Evolutionary conservation across 2,797 vertebrate species (phyloP).

Genomic region (Muscicapa comitata): DNA sequence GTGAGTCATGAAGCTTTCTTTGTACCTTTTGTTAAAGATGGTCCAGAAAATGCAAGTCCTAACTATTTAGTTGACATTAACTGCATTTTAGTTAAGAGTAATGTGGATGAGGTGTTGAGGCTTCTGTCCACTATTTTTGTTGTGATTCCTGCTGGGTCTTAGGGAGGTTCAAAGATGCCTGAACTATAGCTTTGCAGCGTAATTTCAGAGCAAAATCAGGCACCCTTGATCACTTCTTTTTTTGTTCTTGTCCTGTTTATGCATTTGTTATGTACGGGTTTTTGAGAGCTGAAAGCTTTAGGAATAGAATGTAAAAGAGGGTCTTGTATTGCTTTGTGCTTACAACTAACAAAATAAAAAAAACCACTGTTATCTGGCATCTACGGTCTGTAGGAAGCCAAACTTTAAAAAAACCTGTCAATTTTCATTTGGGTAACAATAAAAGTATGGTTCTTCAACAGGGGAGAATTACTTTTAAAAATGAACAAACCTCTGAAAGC

Average conservation of each 20-base stretch:
- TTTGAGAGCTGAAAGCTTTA: neutral
- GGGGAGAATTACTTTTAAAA: conserved; percentile 95
- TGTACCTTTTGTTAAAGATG: neutral
- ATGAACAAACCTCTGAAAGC: conserved; percentile 97
- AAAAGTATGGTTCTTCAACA: conserved; percentile 62
- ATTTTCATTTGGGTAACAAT: neutral
- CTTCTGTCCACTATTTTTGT: neutral
- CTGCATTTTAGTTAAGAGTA: neutral
- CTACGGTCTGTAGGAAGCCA: neutral
- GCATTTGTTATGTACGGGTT: neutral
- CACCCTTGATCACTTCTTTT: neutral
- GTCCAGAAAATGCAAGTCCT: neutral
- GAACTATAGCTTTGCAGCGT: neutral
- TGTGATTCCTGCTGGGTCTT: neutral
- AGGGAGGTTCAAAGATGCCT: neutral
- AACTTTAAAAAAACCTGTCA: neutral
- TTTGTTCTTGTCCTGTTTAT: neutral
- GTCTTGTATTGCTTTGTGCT: neutral
- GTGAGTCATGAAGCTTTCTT: neutral
- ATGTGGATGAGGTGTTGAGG: neutral
- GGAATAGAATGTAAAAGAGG: neutral
- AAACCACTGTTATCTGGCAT: fast-evolving
- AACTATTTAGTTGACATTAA: neutral
- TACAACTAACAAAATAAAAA: neutral
- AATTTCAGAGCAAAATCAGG: neutral